Conservation (phyloP, 2,113 vertebrate genomes). For the Oreocharis arfaki region DNA sequence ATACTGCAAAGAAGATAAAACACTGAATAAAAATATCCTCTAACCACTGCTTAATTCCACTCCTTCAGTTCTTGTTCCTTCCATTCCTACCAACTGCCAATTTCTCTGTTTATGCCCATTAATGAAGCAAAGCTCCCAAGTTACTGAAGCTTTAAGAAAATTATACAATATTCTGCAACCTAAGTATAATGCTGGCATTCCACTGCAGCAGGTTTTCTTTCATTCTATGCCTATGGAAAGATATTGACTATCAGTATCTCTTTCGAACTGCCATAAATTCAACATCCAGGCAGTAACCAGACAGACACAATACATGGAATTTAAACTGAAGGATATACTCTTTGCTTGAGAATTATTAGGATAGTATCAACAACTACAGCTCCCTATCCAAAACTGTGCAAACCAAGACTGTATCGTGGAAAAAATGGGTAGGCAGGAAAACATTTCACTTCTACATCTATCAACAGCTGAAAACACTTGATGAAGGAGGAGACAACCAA, state of each 20-base stretch:
- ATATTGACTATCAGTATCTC: not conserved
- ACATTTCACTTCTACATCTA: not conserved
- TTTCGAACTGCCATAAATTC: not conserved
- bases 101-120: not conserved
- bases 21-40: not conserved
- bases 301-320: not conserved
- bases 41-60: not conserved
- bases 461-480: not conserved
- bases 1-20: not conserved
- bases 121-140: not conserved
- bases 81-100: not conserved
- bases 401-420: not conserved
- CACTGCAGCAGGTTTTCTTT: not conserved
- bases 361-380: not conserved
- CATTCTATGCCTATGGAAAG: not conserved
- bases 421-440: not conserved
- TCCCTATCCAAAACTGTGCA: not conserved
- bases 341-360: not conserved
- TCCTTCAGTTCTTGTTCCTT: not conserved
- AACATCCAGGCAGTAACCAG: not conserved
- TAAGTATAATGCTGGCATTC: not conserved
- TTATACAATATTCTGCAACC: not conserved
- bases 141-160: not conserved
- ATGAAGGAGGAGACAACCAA: not conserved
- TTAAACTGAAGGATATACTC: not conserved